These are phyloP conservation scores for Sebastiscus tertius DNA, from an alignment of 2,797 vertebrate genomes.

Conservation along the genomic window DNA sequence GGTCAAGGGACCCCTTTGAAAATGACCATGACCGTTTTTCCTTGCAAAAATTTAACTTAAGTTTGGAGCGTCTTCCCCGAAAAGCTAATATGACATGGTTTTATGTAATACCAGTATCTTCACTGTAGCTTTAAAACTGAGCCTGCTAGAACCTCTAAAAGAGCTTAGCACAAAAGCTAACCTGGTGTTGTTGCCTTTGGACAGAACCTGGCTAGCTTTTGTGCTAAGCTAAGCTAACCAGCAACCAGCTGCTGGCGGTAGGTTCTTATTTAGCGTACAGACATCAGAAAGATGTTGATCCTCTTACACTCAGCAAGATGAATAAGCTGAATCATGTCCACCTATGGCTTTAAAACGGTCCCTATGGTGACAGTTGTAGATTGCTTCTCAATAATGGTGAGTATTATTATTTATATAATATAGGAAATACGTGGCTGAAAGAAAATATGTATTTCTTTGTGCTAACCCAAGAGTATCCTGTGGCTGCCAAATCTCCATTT, in stretches of 20 bases:
- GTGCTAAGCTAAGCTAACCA: not conserved
- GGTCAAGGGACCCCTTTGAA: no score
- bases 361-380: not conserved
- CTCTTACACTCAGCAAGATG: not conserved
- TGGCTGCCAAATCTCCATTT: conserved; percentile 28
- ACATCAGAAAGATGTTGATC: not conserved
- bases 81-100: no score
- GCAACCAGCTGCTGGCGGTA: not conserved
- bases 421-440: not conserved
- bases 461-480: not conserved
- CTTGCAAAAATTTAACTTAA: no score
- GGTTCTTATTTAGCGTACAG: not conserved
- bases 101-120: no score
- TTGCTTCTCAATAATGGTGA: not conserved
- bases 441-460: not conserved
- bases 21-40: no score
- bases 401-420: not conserved
- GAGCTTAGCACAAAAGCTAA: no score
- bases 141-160: fast-evolving
- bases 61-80: fast-evolving
- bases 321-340: not conserved
- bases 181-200: not conserved
- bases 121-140: no score
- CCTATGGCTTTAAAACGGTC: not conserved
- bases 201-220: not conserved